Evolutionary conservation across 92 coral and sea anemone species (phyloP).

Genomic region (Chrysogorgia sp.): DNA sequence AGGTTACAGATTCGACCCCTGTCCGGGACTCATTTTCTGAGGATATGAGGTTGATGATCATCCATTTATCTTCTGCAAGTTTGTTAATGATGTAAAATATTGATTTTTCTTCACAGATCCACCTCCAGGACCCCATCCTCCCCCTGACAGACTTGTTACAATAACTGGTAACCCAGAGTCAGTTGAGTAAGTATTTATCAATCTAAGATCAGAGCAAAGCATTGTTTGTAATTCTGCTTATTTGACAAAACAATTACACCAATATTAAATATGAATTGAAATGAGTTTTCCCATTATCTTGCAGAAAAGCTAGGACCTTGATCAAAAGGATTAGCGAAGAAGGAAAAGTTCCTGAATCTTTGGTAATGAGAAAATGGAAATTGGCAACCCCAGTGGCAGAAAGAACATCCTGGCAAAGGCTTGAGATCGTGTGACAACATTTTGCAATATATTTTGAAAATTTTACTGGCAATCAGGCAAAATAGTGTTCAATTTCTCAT

Average conservation of each 20-base stretch:
- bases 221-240: neutral
- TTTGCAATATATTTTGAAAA: too few species aligned
- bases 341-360: conserved; percentile 94
- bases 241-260: too few species aligned
- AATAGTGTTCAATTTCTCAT: too few species aligned
- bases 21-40: too few species aligned
- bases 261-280: too few species aligned
- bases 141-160: conserved; percentile 92
- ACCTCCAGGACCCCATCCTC: conserved; percentile 82
- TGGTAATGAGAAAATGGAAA: too few species aligned
- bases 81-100: neutral
- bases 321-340: conserved; percentile 87
- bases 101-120: conserved; percentile 69
- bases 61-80: neutral
- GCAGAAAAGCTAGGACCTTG: conserved; percentile 86
- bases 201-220: neutral
- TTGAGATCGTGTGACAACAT: too few species aligned
- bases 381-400: too few species aligned
- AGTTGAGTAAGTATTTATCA: conserved; percentile 80
- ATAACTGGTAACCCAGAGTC: conserved; percentile 83
- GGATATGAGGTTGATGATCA: too few species aligned
- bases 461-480: too few species aligned
- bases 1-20: too few species aligned
- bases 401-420: too few species aligned
- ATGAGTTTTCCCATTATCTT: neutral